phyloP scores from a whole-genome alignment of 2,888 invertebrate genomes.

The Amiota communis region DNA sequence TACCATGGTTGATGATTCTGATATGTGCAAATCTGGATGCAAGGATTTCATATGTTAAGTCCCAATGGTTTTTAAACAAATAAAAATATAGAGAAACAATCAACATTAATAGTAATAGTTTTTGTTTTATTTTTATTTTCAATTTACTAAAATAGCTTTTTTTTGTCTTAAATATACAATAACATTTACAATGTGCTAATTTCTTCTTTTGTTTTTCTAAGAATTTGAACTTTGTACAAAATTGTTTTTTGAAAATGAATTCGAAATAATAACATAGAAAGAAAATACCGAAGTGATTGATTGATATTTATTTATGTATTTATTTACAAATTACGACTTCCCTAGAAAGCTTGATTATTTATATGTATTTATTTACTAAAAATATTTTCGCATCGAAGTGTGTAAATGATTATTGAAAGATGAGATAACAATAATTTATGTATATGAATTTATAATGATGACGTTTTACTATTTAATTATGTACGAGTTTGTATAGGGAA shows the following conservation, averaged over 20 bases:
- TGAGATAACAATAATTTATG: constrained; percentile 18
- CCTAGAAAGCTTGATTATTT: constrained; percentile 6
- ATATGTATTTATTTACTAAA: too few relatives aligned
- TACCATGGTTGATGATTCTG: too few relatives aligned
- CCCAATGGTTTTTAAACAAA: too few relatives aligned
- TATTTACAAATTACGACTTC: constrained; percentile 31
- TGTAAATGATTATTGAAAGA: constrained; percentile 7
- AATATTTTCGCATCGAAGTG: not conserved
- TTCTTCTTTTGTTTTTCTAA: constrained; percentile 33
- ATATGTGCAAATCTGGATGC: too few relatives aligned
- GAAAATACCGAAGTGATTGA: too few relatives aligned
- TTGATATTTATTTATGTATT: not conserved
- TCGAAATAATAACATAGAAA: too few relatives aligned
- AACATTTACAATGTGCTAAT: constrained; percentile 46
- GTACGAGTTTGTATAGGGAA: not conserved
- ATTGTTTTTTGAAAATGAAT: constrained; percentile 1
- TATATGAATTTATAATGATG: constrained; percentile 5
- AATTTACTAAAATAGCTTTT: constrained; percentile 43
- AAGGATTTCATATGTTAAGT: too few relatives aligned
- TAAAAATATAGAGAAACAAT: not conserved
- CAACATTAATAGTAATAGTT: not conserved
- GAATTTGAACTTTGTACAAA: constrained; percentile 42
- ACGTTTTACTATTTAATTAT: not conserved
- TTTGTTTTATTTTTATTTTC: constrained; percentile 34
- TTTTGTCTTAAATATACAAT: constrained; percentile 50